phyloP scores from a whole-genome alignment of 2,888 invertebrate genomes.

The Brachypalpus laphriformis region DNA sequence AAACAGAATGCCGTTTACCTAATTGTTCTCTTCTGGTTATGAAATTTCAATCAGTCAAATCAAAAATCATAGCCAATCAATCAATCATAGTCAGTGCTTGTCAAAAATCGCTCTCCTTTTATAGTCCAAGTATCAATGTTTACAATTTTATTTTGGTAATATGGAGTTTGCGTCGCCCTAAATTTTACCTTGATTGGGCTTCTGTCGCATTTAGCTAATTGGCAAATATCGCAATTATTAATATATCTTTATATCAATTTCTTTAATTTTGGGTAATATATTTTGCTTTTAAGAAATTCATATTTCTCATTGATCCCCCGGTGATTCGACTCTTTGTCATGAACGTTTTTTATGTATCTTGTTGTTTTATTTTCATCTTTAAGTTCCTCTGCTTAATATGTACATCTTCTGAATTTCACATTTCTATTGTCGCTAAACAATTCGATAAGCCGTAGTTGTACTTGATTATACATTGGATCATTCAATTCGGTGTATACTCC shows the following conservation, averaged over 20 bases:
- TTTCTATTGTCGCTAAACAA: slow-evolving; percentile 18
- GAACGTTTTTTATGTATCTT: too few species aligned
- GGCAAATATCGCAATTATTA: slow-evolving; percentile 25
- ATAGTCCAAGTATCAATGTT: slow-evolving; percentile 22
- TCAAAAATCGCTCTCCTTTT: slow-evolving; percentile 28
- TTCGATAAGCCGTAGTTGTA: slow-evolving; percentile 14
- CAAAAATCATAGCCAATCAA: slow-evolving; percentile 24
- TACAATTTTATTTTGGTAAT: slow-evolving; percentile 26
- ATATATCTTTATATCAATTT: slow-evolving; percentile 21
- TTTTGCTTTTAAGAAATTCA: slow-evolving; percentile 4
- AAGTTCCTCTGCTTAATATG: slow-evolving; percentile 35
- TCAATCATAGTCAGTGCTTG: slow-evolving; percentile 6
- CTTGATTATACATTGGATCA: slow-evolving; percentile 18
- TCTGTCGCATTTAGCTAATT: slow-evolving; percentile 10
- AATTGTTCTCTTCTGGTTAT: slow-evolving; percentile 13
- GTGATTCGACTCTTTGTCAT: too few species aligned
- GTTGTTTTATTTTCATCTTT: slow-evolving; percentile 12
- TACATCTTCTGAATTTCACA: slow-evolving; percentile 24
- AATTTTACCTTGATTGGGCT: too few species aligned
- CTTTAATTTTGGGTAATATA: slow-evolving; percentile 20
- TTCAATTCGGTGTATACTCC: too few species aligned
- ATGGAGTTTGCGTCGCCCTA: background rate
- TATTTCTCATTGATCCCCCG: too few species aligned
- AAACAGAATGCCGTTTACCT: background rate
- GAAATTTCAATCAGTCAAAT: slow-evolving; percentile 18